Evolutionary conservation across 2,113 vertebrate species (phyloP).

Genomic region (Plecotus auritus): DNA sequence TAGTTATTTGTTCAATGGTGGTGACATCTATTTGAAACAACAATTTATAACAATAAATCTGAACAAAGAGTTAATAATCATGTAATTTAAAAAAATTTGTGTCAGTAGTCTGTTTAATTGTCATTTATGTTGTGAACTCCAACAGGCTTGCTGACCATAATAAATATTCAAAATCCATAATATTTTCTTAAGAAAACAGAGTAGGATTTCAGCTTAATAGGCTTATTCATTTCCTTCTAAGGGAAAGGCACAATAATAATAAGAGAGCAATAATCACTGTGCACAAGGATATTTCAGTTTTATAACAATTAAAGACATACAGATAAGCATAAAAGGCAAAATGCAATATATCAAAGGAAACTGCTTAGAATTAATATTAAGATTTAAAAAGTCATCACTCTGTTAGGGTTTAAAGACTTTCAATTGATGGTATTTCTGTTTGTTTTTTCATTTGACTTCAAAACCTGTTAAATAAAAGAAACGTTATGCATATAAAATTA

Average conservation of each 20-base stretch:
- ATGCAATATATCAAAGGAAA: neutral
- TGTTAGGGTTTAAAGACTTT: neutral
- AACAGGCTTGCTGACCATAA: neutral
- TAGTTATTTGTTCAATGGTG: neutral
- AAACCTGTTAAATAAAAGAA: neutral
- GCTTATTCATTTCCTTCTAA: neutral
- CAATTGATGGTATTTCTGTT: neutral
- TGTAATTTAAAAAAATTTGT: neutral
- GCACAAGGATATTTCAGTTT: neutral
- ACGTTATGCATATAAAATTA: neutral
- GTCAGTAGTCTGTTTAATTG: neutral
- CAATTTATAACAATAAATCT: neutral
- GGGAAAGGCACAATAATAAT: neutral
- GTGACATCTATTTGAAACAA: neutral
- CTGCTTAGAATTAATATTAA: neutral
- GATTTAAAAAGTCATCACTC: neutral
- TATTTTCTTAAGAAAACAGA: neutral
- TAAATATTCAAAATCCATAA: neutral
- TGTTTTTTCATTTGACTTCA: neutral
- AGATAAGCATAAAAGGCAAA: neutral
- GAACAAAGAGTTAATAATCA: neutral
- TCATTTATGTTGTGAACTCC: neutral
- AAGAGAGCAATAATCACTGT: neutral
- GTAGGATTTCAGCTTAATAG: neutral
- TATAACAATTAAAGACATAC: neutral